Percentiles rank a stretch among this genome's conserved stretches.
These are phyloP conservation scores for Ceyx cyanopectus DNA, from an alignment of 2,113 vertebrate species.

Conservation along the genomic window DNA sequence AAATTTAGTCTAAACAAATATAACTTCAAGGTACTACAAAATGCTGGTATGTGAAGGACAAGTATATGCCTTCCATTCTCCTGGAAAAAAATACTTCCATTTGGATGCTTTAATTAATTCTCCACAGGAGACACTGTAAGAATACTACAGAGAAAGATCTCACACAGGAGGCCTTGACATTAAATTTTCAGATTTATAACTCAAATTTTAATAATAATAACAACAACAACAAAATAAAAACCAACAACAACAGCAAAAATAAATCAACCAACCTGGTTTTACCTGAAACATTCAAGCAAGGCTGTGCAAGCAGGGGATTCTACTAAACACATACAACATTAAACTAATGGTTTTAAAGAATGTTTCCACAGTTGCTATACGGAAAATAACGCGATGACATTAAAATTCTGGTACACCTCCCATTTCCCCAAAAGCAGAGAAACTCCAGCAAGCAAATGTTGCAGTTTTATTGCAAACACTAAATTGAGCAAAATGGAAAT, in stretches of 20 bases:
- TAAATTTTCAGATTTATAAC: not conserved
- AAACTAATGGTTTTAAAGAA: not conserved
- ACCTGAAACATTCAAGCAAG: not conserved
- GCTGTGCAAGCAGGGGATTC: not conserved
- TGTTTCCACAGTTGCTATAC: not conserved
- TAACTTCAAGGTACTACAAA: not conserved
- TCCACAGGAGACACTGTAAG: not conserved
- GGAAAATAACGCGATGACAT: not conserved
- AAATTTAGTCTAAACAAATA: not conserved
- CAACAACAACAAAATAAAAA: not conserved
- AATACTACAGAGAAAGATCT: not conserved
- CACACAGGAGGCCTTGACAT: not conserved
- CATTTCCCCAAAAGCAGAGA: not conserved
- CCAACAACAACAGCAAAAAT: not conserved
- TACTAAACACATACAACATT: not conserved
- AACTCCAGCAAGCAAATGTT: not conserved
- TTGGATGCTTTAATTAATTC: not conserved
- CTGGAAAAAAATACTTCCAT: not conserved
- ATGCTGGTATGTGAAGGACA: not conserved
- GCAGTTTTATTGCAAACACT: not conserved
- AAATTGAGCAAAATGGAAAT: not conserved
- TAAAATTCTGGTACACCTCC: not conserved
- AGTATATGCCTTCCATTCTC: not conserved
- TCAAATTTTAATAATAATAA: not conserved
- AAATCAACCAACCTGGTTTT: not conserved